phyloP scores from a whole-genome alignment of 2,113 vertebrate genomes.

The Sphaerodactylus townsendi region DNA sequence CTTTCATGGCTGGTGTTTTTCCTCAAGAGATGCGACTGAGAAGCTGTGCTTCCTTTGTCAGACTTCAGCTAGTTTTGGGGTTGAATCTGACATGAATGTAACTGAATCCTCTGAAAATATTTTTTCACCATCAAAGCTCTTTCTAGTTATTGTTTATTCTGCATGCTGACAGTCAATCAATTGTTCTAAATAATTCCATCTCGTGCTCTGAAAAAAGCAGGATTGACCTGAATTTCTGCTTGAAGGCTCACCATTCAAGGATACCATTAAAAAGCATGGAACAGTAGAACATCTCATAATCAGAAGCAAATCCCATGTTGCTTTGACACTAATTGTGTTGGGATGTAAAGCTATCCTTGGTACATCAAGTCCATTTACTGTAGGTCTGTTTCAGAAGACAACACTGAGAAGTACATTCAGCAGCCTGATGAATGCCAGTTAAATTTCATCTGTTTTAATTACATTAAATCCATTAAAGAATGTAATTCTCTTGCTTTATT shows the following conservation, averaged over 20 bases:
- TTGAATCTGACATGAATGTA: background rate
- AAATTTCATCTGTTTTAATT: slow-evolving; percentile 52
- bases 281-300: slow-evolving; percentile 23
- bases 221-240: slow-evolving; percentile 13
- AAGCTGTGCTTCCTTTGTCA: background rate
- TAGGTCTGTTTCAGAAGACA: slow-evolving; percentile 31
- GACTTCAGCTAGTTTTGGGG: background rate
- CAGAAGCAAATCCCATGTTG: slow-evolving; percentile 13
- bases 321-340: slow-evolving; percentile 8
- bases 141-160: slow-evolving; percentile 25
- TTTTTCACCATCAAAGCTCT: background rate
- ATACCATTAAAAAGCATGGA: background rate
- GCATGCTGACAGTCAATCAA: slow-evolving; percentile 26
- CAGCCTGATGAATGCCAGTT: slow-evolving; percentile 15
- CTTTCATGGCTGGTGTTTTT: background rate
- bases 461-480: slow-evolving; percentile 61
- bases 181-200: slow-evolving; percentile 18
- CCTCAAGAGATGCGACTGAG: background rate
- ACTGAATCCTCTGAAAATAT: slow-evolving; percentile 20
- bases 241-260: background rate
- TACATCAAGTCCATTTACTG: slow-evolving; percentile 18
- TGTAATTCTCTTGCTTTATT: slow-evolving; percentile 37
- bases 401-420: background rate
- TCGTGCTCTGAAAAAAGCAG: background rate
- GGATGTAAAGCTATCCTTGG: slow-evolving; percentile 18